phyloP scores from a whole-genome alignment of 2,113 vertebrate genomes.

The Alaudala cheleensis region DNA sequence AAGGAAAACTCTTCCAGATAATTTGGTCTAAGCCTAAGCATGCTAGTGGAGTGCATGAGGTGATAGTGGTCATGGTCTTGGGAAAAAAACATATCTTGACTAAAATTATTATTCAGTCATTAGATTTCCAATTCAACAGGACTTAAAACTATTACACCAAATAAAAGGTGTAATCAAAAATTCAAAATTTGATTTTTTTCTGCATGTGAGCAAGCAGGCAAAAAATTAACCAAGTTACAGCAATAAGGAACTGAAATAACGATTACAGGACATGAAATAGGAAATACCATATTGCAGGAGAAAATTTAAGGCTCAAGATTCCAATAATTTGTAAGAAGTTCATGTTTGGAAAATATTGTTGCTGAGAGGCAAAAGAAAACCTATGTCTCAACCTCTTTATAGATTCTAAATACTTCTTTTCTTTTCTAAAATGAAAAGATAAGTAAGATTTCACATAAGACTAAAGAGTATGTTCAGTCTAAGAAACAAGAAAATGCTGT shows the following conservation, averaged over 20 bases:
- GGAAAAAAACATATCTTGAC: fast-evolving
- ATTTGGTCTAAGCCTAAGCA: not conserved
- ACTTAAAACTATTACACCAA: fast-evolving
- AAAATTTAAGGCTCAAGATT: not conserved
- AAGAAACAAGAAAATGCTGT: not conserved
- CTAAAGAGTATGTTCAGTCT: not conserved
- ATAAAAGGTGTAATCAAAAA: not conserved
- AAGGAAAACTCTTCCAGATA: not conserved
- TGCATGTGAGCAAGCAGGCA: not conserved
- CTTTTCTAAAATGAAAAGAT: not conserved
- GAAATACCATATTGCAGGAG: not conserved
- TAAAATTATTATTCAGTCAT: not conserved
- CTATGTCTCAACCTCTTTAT: not conserved
- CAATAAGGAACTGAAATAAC: not conserved
- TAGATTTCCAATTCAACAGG: not conserved
- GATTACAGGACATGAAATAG: not conserved
- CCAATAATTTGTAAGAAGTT: not conserved
- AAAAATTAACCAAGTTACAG: not conserved
- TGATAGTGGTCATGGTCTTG: fast-evolving
- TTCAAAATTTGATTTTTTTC: not conserved
- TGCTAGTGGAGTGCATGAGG: not conserved
- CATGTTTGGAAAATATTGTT: not conserved
- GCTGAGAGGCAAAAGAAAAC: not conserved
- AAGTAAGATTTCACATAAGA: not conserved
- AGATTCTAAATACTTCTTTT: not conserved